Base-by-base conservation (phyloP, 2,113 vertebrate species). In the Erythrocercus mccallii region DNA sequence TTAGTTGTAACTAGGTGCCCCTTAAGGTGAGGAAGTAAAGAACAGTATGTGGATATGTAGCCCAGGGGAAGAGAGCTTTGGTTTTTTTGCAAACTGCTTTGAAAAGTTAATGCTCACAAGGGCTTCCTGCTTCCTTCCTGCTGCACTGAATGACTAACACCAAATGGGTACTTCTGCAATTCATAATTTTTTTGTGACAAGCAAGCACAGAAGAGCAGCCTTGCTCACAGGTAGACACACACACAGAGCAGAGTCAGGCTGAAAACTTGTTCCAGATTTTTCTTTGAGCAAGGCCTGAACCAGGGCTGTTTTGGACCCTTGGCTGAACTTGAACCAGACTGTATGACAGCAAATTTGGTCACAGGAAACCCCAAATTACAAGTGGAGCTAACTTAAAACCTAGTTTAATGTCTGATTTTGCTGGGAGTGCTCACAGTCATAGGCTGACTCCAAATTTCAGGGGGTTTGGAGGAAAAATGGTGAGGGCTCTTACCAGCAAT, bases 141-240 rank as follows among this genome's bases (percentile, higher is more conserved):
- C 87, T 81, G 68, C 77, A 76, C 88, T 4, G 35, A 96, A 86
- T 91, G 83, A 86, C 82, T 97, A 96, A 77, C 74, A 69, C 96
- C 77, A 92, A 95, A 86, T 89, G 96, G 82, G 90, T 95, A 72
- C 78, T 97, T 96, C 96, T 92, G 95, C 31, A 92, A 94, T 98
- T 97, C 97, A 92, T 92, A 81, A 89, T 74, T 92, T 22, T 92
- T 65, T 74, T 27, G 10, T 2, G 64, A 86, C 72, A 64, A 88
- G 76, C 69, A 33, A 72, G 84, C n/a, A 15, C 23, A 57, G 77
- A 47, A 3, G 51, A 53, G 47, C 61, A 56, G 77, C 50, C 81
- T 70, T 94, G 53, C 81, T 91, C 33, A 5, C n/a, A 65, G 5
- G 48, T 23, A 76, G 2, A 18, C 25, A 28, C 31, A 42, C 60